phyloP scores from a whole-genome alignment of 2,888 invertebrate genomes.

The Pyrochroa serraticornis region DNA sequence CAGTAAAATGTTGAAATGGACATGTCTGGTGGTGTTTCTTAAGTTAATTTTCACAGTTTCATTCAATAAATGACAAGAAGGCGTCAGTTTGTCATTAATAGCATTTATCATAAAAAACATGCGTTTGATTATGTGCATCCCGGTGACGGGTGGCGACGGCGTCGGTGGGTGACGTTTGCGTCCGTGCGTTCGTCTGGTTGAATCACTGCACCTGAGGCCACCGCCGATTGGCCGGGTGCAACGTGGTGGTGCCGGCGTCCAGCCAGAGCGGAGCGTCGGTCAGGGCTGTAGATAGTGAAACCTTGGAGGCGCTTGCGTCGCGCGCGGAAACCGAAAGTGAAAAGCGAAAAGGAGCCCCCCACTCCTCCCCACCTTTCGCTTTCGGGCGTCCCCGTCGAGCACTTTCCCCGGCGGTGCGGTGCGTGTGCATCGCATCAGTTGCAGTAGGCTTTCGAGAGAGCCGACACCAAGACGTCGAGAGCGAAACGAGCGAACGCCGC shows the following conservation, averaged over 20 bases:
- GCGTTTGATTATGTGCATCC: too few species aligned
- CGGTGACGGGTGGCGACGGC: background rate
- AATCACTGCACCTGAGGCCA: conserved; percentile 2
- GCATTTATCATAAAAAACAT: too few species aligned
- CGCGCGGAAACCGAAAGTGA: conserved; percentile 59
- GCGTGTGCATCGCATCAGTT: conserved; percentile 63
- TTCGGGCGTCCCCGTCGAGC: conserved; percentile 60
- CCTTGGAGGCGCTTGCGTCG: conserved; percentile 53
- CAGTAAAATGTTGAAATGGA: too few species aligned
- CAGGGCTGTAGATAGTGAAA: conserved; percentile 57
- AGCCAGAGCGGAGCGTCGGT: conserved; percentile 43
- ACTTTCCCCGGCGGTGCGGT: conserved; percentile 58
- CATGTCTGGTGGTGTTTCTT: too few species aligned
- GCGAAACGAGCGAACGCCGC: conserved; percentile 21
- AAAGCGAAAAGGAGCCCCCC: conserved; percentile 57
- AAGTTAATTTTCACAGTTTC: too few species aligned
- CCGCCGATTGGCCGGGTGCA: conserved; percentile 21
- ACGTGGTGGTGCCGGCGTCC: conserved; percentile 29
- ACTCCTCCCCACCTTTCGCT: conserved; percentile 72
- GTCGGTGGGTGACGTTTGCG: background rate
- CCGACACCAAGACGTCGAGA: conserved; percentile 50
- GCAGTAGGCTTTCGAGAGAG: conserved; percentile 66
- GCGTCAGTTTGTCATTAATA: too few species aligned
- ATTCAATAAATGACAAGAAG: too few species aligned
- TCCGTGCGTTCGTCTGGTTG: conserved; percentile 27